Percentiles rank a stretch among this genome's conserved stretches.
phyloP scores from a whole-genome alignment of 1,140 invertebrate species.

The Drosophila cardini region DNA sequence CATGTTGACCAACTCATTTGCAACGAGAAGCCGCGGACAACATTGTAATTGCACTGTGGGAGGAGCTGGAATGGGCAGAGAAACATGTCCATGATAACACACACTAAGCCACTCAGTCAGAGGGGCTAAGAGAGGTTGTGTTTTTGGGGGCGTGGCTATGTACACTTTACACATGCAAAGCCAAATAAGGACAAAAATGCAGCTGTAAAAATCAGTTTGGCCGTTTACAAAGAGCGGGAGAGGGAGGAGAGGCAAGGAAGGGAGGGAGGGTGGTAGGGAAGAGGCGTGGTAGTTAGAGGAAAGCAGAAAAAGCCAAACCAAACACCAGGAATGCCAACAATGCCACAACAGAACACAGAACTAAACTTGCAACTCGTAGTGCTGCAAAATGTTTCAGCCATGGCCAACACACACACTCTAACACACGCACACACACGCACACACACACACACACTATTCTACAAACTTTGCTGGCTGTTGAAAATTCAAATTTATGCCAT shows the following conservation, averaged over 20 bases:
- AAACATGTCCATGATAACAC: conserved; percentile 20
- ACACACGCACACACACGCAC: neutral
- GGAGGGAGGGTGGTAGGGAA: conserved; percentile 6
- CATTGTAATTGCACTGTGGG: conserved; percentile 73
- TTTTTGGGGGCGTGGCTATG: conserved; percentile 44
- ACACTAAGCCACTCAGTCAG: conserved; percentile 4
- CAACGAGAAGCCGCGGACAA: conserved; percentile 64
- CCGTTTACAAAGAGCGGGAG: conserved; percentile 45
- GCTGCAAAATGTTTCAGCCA: conserved; percentile 49
- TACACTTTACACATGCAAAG: conserved; percentile 65
- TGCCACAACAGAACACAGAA: conserved; percentile 46
- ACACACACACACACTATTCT: conserved; percentile 17
- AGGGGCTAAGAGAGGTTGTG: too few species aligned
- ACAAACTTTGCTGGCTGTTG: conserved; percentile 42
- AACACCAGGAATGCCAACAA: conserved; percentile 40
- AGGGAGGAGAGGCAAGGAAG: conserved; percentile 1
- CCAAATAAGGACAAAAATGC: conserved; percentile 62
- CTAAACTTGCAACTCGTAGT: conserved; percentile 1
- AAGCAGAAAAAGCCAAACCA: conserved; percentile 7
- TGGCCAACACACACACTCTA: conserved; percentile 10
- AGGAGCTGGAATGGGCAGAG: conserved; percentile 39
- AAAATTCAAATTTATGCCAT: conserved; percentile 78
- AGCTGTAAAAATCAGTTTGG: conserved; percentile 71
- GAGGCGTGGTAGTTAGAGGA: neutral
- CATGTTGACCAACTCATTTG: conserved; percentile 81